These are phyloP conservation scores for Chrysochloris asiatica DNA, from an alignment of 2,113 vertebrate genomes.

Conservation along the genomic window DNA sequence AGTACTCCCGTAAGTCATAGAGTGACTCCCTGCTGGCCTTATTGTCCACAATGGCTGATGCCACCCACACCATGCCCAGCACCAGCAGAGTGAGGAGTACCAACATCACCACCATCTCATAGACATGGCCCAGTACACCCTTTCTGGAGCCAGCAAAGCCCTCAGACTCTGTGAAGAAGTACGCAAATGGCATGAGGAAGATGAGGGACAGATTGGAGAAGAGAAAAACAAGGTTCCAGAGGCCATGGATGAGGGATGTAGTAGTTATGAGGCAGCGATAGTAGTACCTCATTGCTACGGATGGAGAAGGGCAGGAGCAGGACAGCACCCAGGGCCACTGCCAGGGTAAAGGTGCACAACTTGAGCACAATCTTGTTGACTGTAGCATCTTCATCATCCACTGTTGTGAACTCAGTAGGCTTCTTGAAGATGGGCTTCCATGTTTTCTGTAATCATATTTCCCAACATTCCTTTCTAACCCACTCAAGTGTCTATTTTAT, in stretches of 20 bases:
- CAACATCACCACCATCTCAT: constrained; percentile 95
- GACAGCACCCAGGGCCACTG: constrained; percentile 93
- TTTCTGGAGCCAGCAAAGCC: too few species aligned
- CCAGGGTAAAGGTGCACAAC: constrained; percentile 97
- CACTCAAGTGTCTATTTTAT: too few species aligned
- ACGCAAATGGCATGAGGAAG: constrained; percentile 82
- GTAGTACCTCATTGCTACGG: constrained; percentile 97
- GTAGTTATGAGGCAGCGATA: constrained; percentile 95
- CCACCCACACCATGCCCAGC: constrained; percentile 98
- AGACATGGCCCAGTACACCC: constrained; percentile 96
- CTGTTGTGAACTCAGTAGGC: constrained; percentile 92
- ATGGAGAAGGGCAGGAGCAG: constrained; percentile 98
- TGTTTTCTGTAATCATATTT: too few species aligned
- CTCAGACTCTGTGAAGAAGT: too few species aligned
- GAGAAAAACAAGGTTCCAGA: constrained; percentile 99
- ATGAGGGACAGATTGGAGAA: constrained; percentile 97
- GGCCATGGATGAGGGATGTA: constrained; percentile 97
- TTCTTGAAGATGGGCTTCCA: too few species aligned
- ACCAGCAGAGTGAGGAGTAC: constrained; percentile 93
- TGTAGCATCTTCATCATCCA: constrained; percentile 94
- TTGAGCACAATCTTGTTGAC: constrained; percentile 98
- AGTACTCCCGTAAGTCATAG: constrained; percentile 96
- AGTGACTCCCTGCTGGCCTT: constrained; percentile 92
- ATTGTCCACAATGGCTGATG: constrained; percentile 91
- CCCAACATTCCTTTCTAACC: too few species aligned